Conservation (phyloP, 1,140 invertebrate species). For the Steinernema feltiae region DNA sequence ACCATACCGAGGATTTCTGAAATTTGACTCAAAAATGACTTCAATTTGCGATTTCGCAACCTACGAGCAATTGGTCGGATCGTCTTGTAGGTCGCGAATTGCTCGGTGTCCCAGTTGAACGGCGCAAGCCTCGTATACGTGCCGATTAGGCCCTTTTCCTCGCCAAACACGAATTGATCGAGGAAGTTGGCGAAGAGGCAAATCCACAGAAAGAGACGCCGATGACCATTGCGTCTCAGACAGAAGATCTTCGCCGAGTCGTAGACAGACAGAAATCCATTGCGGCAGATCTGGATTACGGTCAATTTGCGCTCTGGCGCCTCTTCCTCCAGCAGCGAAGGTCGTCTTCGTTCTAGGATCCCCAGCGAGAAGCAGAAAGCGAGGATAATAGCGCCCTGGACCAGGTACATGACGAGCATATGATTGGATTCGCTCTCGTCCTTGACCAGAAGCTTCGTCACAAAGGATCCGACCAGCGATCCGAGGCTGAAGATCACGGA, state of each 20-base stretch:
- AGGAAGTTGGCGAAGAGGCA: slow-evolving; percentile 38
- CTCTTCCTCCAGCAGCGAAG: slow-evolving; percentile 21
- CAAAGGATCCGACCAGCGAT: slow-evolving; percentile 19
- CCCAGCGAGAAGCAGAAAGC: slow-evolving; percentile 16
- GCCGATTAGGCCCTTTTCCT: slow-evolving; percentile 33
- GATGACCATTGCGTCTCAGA: slow-evolving; percentile 22
- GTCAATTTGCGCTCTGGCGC: not conserved
- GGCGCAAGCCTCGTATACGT: slow-evolving; percentile 32
- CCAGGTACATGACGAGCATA: slow-evolving; percentile 27
- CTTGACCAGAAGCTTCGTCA: slow-evolving; percentile 29
- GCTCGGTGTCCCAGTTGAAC: slow-evolving; percentile 32
- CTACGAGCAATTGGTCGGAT: slow-evolving; percentile 42
- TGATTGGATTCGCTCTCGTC: slow-evolving; percentile 13
- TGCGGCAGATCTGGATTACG: not conserved
- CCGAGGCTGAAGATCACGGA: slow-evolving; percentile 31
- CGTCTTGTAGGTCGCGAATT: slow-evolving; percentile 42
- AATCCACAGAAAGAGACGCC: slow-evolving; percentile 30
- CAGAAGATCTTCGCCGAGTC: slow-evolving; percentile 29
- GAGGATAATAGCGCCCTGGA: slow-evolving; percentile 16
- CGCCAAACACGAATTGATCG: slow-evolving; percentile 40
- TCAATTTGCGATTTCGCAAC: slow-evolving; percentile 5
- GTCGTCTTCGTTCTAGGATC: slow-evolving; percentile 21
- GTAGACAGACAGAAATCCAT: slow-evolving; percentile 28
- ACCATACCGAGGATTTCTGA: slow-evolving; percentile 45
- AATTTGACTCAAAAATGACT: not conserved